phyloP scores from a whole-genome alignment of 2,888 invertebrate species.

The Xylota sylvarum region DNA sequence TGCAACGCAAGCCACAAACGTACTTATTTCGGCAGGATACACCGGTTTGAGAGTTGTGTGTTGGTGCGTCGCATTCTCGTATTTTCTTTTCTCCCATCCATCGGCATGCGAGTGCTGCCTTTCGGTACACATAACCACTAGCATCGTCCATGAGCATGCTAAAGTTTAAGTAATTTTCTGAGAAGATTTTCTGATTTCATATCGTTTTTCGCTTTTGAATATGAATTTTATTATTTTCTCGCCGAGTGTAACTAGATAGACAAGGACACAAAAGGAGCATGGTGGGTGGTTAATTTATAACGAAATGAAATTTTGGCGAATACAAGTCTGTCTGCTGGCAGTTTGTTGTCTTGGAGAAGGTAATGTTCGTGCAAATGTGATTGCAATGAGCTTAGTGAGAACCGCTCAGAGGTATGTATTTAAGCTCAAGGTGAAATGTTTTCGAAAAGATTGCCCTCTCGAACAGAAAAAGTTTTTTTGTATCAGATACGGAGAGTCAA shows the following conservation, averaged over 20 bases:
- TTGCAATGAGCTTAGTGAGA: background rate
- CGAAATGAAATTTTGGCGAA: background rate
- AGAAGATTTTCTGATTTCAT: constrained; percentile 46
- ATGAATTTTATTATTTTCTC: constrained; percentile 14
- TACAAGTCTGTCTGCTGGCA: background rate
- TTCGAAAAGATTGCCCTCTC: no score
- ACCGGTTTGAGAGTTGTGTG: background rate
- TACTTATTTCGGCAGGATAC: background rate
- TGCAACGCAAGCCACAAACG: constrained; percentile 8
- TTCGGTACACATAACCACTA: background rate
- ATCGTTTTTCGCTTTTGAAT: constrained; percentile 6
- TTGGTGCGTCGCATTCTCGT: background rate
- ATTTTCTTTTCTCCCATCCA: background rate
- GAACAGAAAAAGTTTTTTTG: no score
- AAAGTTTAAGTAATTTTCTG: constrained; percentile 62
- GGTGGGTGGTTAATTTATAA: background rate
- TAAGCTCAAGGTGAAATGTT: no score
- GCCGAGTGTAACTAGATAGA: background rate
- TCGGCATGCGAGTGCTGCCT: background rate
- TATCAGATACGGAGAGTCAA: no score
- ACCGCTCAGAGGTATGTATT: no score
- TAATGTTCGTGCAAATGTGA: background rate
- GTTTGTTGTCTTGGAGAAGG: no score
- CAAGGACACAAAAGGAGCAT: background rate
- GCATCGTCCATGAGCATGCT: constrained; percentile 40